phyloP scores from a whole-genome alignment of 2,888 invertebrate genomes.

The Tortrix viridana region DNA sequence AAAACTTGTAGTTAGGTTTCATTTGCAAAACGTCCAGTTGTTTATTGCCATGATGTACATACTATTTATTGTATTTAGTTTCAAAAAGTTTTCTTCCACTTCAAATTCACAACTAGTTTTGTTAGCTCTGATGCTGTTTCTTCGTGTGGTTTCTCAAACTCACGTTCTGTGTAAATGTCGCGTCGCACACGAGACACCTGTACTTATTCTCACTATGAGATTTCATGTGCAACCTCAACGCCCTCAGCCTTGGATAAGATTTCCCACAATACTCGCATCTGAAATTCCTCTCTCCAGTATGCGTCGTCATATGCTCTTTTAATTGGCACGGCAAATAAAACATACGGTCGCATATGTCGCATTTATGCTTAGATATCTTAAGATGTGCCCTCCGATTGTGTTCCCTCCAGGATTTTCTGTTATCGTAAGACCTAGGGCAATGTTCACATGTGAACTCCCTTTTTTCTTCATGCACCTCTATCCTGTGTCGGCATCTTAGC shows the following conservation, averaged over 20 bases:
- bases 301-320: constrained; percentile 78
- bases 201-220: constrained; percentile 78
- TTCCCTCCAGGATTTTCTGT: constrained; percentile 52
- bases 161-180: constrained; percentile 75
- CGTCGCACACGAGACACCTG: constrained; percentile 70
- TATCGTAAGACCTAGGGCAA: constrained; percentile 59
- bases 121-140: constrained; percentile 57
- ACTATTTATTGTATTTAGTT: no score
- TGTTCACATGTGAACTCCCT: constrained; percentile 53
- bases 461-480: constrained; percentile 53
- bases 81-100: neutral
- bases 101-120: constrained; percentile 43
- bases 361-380: constrained; percentile 60
- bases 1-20: no score
- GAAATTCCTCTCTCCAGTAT: constrained; percentile 77
- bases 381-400: constrained; percentile 57
- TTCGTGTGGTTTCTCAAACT: constrained; percentile 78
- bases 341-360: constrained; percentile 68
- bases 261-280: constrained; percentile 79
- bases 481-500: constrained; percentile 50
- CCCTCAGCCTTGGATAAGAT: constrained; percentile 73
- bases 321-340: constrained; percentile 60
- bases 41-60: no score
- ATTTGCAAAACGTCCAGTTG: no score
- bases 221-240: constrained; percentile 74